phyloP scores from a whole-genome alignment of 1,140 invertebrate species.

The Cotesia typhae region DNA sequence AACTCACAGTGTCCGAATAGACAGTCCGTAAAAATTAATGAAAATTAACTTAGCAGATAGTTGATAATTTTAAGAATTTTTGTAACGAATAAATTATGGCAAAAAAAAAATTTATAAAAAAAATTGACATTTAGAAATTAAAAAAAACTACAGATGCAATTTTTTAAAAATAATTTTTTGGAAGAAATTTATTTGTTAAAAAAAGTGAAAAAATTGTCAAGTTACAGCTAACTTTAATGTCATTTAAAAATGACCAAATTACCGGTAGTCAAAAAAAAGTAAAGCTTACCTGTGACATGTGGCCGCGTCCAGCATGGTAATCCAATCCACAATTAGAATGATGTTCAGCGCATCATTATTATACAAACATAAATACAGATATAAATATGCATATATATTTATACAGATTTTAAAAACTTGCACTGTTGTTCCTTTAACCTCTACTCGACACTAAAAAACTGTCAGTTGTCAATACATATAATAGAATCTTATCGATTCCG shows the following conservation, averaged over 20 bases:
- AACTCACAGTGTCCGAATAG: too few relatives aligned
- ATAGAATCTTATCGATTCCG: constrained; percentile 1
- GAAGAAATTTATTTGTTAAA: too few relatives aligned
- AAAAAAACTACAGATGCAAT: too few relatives aligned
- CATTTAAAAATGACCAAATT: not conserved
- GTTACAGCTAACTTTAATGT: not conserved
- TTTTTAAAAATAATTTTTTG: too few relatives aligned
- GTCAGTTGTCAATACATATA: constrained; percentile 1
- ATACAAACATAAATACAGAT: constrained; percentile 12
- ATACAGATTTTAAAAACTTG: not conserved
- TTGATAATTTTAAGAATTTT: too few relatives aligned
- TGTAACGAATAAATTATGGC: too few relatives aligned
- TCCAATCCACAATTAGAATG: constrained; percentile 41
- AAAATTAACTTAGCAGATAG: too few relatives aligned
- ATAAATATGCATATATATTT: constrained; percentile 12
- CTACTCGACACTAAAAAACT: not conserved
- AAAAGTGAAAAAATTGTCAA: too few relatives aligned
- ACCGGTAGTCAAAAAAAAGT: not conserved
- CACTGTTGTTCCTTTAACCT: not conserved
- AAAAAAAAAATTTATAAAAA: too few relatives aligned
- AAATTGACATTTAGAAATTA: too few relatives aligned
- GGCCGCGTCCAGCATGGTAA: constrained; percentile 59
- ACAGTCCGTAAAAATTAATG: too few relatives aligned
- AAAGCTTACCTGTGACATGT: constrained; percentile 52
- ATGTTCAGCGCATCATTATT: constrained; percentile 15